phyloP scores from a whole-genome alignment of 1,140 invertebrate genomes.

The Monochamus saltuarius region DNA sequence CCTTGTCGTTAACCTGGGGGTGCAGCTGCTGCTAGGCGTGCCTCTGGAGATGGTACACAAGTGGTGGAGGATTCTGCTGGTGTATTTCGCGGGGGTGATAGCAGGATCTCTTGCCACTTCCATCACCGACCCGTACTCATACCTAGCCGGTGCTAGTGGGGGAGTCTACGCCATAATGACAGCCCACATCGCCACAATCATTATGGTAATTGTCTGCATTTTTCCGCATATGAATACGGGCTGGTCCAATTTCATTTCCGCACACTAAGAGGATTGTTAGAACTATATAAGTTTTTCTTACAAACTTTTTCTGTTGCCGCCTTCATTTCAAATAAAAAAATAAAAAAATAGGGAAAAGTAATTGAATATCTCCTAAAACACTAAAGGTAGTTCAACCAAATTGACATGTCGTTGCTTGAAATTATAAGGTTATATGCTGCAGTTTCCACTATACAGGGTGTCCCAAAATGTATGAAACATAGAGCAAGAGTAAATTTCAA shows the following conservation, averaged over 20 bases:
- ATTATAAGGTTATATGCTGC: not conserved
- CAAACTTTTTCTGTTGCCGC: not conserved
- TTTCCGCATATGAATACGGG: too few relatives aligned
- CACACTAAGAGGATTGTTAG: not conserved
- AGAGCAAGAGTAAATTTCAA: too few relatives aligned
- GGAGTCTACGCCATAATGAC: slow-evolving; percentile 95
- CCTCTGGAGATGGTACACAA: slow-evolving; percentile 94
- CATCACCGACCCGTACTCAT: slow-evolving; percentile 81
- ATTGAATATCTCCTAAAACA: too few relatives aligned
- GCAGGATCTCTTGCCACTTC: slow-evolving; percentile 86
- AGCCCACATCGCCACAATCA: slow-evolving; percentile 91
- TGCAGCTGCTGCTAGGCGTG: slow-evolving; percentile 89
- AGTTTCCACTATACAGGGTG: not conserved
- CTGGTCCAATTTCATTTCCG: too few relatives aligned
- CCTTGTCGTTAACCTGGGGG: slow-evolving; percentile 84
- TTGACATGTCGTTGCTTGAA: too few relatives aligned
- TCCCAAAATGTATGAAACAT: too few relatives aligned
- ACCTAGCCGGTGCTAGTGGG: slow-evolving; percentile 91
- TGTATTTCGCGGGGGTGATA: slow-evolving; percentile 79
- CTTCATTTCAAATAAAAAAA: not conserved
- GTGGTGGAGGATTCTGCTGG: slow-evolving; percentile 83
- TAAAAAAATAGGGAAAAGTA: not conserved
- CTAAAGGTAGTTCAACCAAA: too few relatives aligned
- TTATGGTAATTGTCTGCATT: slow-evolving; percentile 67
- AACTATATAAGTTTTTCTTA: not conserved